Evolutionary conservation across 1,140 invertebrate genomes (phyloP), one percentile per base, ranked within the genome.

Genomic region (Andricus grossulariae): DNA sequence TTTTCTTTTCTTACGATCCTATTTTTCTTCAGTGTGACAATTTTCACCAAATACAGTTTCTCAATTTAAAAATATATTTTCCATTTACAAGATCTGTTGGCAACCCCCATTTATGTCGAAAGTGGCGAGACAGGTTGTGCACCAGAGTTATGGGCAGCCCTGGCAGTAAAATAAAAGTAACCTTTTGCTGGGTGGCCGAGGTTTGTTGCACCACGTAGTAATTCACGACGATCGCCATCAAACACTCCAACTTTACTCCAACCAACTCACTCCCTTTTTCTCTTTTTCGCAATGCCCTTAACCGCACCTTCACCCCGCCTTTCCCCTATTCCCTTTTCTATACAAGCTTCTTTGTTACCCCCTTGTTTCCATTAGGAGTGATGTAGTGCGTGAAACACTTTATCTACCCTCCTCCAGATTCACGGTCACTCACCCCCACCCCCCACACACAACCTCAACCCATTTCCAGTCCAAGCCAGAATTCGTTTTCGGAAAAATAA

Each of bases 331-430:
- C 78, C 57, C 76, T 80, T 77, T 70, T 80, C 74, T 80, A 54
- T 81, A 73, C 74, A 86, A 83, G 77, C 77, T 85, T 82, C 84
- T 86, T 88, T 83, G 81, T 87, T 85, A 87, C 78, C 80, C 74
- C 80, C 80, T 84, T 80, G 80, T 84, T 83, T 82, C 82, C 84
- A 83, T 85, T 87, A 86, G 73, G 60, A 51, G 82, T 84, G 87
- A 88, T 84, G 76, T 85, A 88, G 82, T 83, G 81, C 83, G 74
- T 71, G 75, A 80, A 84, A 79, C 77, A 79, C 81, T 87, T 79
- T 82, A 86, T 83, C 82, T 71, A 71, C 70, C 76, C 74, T 75
- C 51, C 19, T 71, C 55, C 73, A 71, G 77, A 80, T 39, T 66
- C 25, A 21, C 10, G 60, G 60, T 66, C 60, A 66, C 15, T 66